These are phyloP conservation scores for Nephrotoma flavescens DNA, from an alignment of 2,888 invertebrate species.

Conservation along the genomic window DNA sequence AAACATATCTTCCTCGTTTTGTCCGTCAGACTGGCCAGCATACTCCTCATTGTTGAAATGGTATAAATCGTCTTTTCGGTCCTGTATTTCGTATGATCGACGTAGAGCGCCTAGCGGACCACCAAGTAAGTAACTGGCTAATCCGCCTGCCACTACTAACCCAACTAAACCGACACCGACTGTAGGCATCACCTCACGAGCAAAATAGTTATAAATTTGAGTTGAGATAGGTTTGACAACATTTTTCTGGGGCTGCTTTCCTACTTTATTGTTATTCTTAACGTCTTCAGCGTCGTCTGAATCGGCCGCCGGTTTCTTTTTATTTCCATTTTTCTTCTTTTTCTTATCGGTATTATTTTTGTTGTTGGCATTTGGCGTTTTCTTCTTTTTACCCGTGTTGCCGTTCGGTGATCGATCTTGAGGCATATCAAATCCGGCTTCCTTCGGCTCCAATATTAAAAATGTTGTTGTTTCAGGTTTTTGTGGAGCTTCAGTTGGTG, in stretches of 20 bases:
- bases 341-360: conserved; percentile 7
- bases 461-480: conserved; percentile 13
- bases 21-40: conserved; percentile 40
- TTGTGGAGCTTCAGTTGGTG: neutral
- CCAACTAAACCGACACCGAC: conserved; percentile 65
- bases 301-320: conserved; percentile 11
- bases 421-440: conserved; percentile 17
- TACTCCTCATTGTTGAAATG: conserved; percentile 55
- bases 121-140: conserved; percentile 55
- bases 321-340: conserved; percentile 13
- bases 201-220: conserved; percentile 61
- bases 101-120: conserved; percentile 57
- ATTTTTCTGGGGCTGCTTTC: conserved; percentile 17
- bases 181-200: conserved; percentile 67
- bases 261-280: conserved; percentile 5
- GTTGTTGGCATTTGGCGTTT: conserved; percentile 13
- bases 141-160: conserved; percentile 54
- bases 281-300: conserved; percentile 20
- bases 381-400: conserved; percentile 15
- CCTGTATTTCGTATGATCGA: conserved; percentile 46
- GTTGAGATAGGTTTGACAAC: conserved; percentile 45
- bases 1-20: conserved; percentile 62
- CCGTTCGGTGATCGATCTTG: conserved; percentile 14
- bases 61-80: conserved; percentile 46
- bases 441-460: conserved; percentile 17